Evolutionary conservation across 2,888 invertebrate genomes (phyloP).

Genomic region (Didymodactylos carnosus): DNA sequence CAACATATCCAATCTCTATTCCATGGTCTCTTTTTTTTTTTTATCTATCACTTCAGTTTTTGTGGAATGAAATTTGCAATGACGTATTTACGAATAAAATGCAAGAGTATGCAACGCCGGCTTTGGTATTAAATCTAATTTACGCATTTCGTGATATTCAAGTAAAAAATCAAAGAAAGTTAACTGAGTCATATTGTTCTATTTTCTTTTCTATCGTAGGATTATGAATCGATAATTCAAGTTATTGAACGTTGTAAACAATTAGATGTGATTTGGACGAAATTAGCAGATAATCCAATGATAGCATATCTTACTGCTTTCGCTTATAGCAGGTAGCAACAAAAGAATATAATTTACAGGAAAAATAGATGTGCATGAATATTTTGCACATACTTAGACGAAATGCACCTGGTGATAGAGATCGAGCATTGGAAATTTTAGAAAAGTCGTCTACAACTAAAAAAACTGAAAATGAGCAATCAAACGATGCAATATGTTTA

Average conservation of each 20-base stretch:
- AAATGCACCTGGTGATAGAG: constrained; percentile 76
- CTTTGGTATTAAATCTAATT: not conserved
- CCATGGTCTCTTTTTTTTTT: not conserved
- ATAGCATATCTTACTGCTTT: constrained; percentile 85
- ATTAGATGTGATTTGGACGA: constrained; percentile 34
- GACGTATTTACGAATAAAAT: not conserved
- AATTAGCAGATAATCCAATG: constrained; percentile 62
- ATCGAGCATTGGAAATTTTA: constrained; percentile 73
- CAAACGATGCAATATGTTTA: constrained; percentile 87
- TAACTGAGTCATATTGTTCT: not conserved
- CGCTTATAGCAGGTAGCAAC: constrained; percentile 60
- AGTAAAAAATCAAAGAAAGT: not conserved
- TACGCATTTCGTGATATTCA: not conserved
- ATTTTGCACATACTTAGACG: constrained; percentile 42
- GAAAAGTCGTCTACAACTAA: constrained; percentile 46
- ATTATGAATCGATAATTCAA: constrained; percentile 89
- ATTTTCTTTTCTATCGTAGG: constrained; percentile 36
- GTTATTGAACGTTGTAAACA: constrained; percentile 55
- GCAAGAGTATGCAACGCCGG: not conserved
- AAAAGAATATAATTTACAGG: not conserved
- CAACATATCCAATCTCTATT: not conserved
- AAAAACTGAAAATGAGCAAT: constrained; percentile 65
- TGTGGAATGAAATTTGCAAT: not conserved
- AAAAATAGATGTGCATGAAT: not conserved
- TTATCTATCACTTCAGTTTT: not conserved